Evolutionary conservation across 2,888 invertebrate species (phyloP).

Genomic region (Protophormia terraenovae): DNA sequence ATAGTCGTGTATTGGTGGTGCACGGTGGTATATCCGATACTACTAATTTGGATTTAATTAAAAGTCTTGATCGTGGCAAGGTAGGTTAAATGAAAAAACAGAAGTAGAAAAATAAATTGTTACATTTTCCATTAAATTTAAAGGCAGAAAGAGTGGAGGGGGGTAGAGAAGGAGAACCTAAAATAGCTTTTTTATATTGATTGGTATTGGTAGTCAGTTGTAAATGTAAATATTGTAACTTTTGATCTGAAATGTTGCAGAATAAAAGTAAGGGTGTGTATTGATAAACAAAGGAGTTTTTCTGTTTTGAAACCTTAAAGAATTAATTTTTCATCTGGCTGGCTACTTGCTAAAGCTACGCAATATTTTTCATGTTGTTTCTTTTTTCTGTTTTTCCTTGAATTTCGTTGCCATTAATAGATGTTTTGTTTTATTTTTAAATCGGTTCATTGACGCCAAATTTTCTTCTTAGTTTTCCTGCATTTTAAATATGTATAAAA

Average conservation of each 20-base stretch:
- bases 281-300: not conserved
- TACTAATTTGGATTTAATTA: constrained; percentile 91
- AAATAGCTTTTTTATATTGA: not conserved
- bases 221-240: not conserved
- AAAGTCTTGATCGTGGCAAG: constrained; percentile 91
- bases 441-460: constrained; percentile 39
- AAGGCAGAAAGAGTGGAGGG: too few relatives aligned
- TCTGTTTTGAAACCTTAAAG: not conserved
- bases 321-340: not conserved
- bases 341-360: not conserved
- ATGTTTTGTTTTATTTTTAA: not conserved
- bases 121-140: not conserved
- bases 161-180: not conserved
- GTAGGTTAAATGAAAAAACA: constrained; percentile 82
- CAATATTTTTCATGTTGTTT: not conserved
- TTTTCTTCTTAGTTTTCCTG: too few relatives aligned
- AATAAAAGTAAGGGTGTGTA: too few relatives aligned
- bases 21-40: constrained; percentile 96
- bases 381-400: not conserved
- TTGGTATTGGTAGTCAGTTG: not conserved
- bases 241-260: too few relatives aligned
- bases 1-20: constrained; percentile 93
- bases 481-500: too few relatives aligned
- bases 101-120: not conserved
- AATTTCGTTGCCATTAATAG: not conserved